Conservation (phyloP, 2,113 vertebrate species). For the Cavia aperea region DNA sequence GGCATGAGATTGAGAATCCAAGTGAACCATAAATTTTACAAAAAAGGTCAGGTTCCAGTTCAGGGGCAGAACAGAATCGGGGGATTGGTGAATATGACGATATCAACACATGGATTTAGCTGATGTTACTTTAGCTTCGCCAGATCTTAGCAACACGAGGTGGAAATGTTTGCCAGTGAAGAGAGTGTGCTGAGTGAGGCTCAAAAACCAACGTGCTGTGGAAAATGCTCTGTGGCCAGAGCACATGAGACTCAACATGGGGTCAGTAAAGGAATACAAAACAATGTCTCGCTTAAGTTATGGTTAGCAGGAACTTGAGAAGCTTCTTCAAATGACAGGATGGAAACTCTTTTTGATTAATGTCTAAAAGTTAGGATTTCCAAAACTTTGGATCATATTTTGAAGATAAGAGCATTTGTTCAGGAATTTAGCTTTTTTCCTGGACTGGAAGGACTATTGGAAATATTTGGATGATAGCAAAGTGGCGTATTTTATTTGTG, state of each 20-base stretch:
- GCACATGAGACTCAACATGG: background rate
- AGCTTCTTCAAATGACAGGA: conserved; percentile 22
- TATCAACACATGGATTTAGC: background rate
- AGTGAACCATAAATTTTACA: background rate
- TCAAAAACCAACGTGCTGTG: background rate
- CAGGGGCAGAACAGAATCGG: background rate
- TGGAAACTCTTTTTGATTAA: conserved; percentile 43
- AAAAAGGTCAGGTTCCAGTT: background rate
- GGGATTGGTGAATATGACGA: background rate
- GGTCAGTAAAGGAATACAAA: background rate
- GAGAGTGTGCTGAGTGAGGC: background rate
- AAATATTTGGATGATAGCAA: conserved; percentile 38
- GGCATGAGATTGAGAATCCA: background rate
- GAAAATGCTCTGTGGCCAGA: background rate
- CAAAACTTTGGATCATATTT: conserved; percentile 39
- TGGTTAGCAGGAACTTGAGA: conserved; percentile 32
- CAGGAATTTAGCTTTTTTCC: conserved; percentile 53
- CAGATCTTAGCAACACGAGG: background rate
- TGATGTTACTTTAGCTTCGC: background rate
- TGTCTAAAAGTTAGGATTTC: conserved; percentile 46
- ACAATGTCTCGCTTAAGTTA: background rate
- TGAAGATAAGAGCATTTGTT: conserved; percentile 62
- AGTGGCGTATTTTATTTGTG: conserved; percentile 31
- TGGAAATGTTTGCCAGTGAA: background rate
- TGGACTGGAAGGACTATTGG: conserved; percentile 37